Base-by-base conservation (phyloP, 1,140 invertebrate genomes). In the Heliothis subflexa region DNA sequence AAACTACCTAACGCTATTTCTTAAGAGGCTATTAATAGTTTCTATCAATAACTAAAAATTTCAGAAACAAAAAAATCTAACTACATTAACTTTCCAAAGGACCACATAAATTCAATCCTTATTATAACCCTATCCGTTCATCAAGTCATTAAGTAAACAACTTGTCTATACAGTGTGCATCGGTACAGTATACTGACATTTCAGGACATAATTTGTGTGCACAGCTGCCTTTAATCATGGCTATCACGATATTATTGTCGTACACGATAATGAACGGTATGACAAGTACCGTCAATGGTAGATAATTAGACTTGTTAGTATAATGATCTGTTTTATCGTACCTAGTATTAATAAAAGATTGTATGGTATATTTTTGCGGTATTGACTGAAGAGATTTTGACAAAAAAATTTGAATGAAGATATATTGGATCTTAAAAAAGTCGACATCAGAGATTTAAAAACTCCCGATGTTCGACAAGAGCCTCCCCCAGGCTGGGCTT, bases 151-250 rank as follows among this genome's bases (percentile, higher is more conserved):
- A 64, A 12, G 18, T 57, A 21, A 57, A 57, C 40, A 64, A 64
- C n/a, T 12, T 16, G 28, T 10, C 62, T 9, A 18, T 16, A 18
- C 16, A 13, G 3, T 14, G 16, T 11, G 7, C 1, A 40, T n/a
- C n/a, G n/a, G n/a, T 49, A 66, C 11, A 68, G n/a, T 21, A 11
- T 28, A 50, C 28, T 13, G 21, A 14, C 25, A 52, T 52, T 70
- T 70, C 21, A 14, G 45, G 33, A 25, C 66, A 70, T 70, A 70
- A 70, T 70, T 52, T 28, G 47, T 49, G 47, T 70, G 12, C 18
- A 49, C 66, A 70, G 18, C 47, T 70, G 66, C 21, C 28, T 21
- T 70, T 52, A 70, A 70, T 70, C 18, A 70, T 28, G 12, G 5
- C 4, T 47, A 28, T 50, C 21, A 28, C 0, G 25, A 28, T 66